Percentiles rank a stretch among this genome's conserved stretches.
Evolutionary conservation across 1,140 invertebrate genomes (phyloP).

Genomic region (Chymomyza costata): DNA sequence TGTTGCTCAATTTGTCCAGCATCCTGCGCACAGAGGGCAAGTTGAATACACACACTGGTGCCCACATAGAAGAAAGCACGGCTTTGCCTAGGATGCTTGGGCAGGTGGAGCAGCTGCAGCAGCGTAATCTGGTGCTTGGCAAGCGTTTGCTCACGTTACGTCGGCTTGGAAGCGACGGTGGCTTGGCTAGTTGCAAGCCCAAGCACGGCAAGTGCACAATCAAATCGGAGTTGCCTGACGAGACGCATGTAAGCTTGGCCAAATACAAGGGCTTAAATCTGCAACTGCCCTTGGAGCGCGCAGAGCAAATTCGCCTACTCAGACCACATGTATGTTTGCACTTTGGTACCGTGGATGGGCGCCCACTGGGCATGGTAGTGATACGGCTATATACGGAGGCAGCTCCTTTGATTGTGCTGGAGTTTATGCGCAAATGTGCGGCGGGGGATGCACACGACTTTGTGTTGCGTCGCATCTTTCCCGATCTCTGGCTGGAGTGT

Average conservation of each 20-base stretch:
- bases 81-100: conserved; percentile 1
- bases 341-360: conserved; percentile 23
- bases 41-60: not conserved
- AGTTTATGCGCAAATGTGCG: conserved; percentile 41
- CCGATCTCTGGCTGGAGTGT: conserved; percentile 40
- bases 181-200: too few species aligned
- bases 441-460: conserved; percentile 19
- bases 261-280: conserved; percentile 22
- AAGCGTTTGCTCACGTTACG: not conserved
- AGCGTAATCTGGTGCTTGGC: conserved; percentile 7
- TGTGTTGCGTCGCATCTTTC: conserved; percentile 32
- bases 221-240: not conserved
- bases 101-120: conserved; percentile 3
- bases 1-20: conserved; percentile 9
- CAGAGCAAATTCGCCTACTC: conserved; percentile 13
- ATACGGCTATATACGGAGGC: conserved; percentile 49
- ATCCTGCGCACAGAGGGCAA: conserved; percentile 9
- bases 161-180: too few species aligned
- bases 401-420: conserved; percentile 40
- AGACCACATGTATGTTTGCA: conserved; percentile 34
- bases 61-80: not conserved
- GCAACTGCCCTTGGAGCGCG: not conserved
- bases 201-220: too few species aligned
- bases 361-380: conserved; percentile 35
- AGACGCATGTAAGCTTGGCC: conserved; percentile 7